These are phyloP conservation scores for Myanophis thanlyinensis DNA, from an alignment of 2,113 vertebrate genomes.

Conservation along the genomic window DNA sequence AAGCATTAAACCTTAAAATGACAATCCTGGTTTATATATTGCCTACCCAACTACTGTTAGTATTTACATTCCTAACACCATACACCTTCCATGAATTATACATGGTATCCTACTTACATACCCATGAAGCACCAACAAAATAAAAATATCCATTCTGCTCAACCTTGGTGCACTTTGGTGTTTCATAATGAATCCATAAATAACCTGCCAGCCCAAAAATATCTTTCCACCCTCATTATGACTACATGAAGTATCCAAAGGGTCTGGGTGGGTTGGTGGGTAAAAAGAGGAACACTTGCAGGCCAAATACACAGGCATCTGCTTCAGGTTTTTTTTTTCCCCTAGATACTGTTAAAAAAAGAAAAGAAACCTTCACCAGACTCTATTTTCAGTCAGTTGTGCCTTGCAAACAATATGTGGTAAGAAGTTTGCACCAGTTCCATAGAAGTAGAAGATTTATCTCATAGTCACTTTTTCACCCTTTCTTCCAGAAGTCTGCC, in stretches of 20 bases:
- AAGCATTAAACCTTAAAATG: no score
- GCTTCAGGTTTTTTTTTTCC: not conserved
- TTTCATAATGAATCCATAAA: not conserved
- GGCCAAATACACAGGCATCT: not conserved
- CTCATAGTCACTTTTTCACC: not conserved
- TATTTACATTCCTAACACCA: no score
- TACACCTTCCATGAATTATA: not conserved
- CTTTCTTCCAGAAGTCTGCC: not conserved
- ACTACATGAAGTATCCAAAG: not conserved
- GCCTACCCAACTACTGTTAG: no score
- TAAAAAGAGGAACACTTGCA: not conserved
- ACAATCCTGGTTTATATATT: no score
- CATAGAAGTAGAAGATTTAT: not conserved
- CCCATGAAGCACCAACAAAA: not conserved
- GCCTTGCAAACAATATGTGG: not conserved
- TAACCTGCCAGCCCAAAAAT: constrained; percentile 12
- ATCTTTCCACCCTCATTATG: not conserved
- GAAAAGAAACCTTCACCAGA: not conserved
- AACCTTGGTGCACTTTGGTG: not conserved
- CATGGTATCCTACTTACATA: not conserved
- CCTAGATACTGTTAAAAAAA: not conserved
- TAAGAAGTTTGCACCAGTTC: not conserved
- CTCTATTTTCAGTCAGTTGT: not conserved
- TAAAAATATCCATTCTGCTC: not conserved
- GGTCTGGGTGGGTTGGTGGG: not conserved